phyloP scores from a whole-genome alignment of 2,113 vertebrate species.

The Anthoscopus minutus region DNA sequence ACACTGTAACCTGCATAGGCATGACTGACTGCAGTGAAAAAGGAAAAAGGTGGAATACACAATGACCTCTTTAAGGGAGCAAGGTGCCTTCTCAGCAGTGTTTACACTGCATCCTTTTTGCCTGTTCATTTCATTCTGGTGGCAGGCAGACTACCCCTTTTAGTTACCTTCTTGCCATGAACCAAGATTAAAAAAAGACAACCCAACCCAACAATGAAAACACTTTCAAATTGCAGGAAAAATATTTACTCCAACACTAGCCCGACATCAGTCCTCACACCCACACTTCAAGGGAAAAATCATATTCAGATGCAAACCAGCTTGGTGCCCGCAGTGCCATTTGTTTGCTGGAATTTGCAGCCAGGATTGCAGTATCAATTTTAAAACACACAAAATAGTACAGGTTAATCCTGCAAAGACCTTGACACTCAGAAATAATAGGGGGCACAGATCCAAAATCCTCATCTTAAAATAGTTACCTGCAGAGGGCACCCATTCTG shows the following conservation, averaged over 20 bases:
- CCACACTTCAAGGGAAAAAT: neutral
- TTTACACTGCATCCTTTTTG: neutral
- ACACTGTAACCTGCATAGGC: neutral
- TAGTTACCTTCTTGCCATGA: neutral
- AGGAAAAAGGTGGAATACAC: neutral
- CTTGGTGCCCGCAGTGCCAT: neutral
- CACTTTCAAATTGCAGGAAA: neutral
- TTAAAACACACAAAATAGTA: neutral
- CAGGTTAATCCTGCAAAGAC: neutral
- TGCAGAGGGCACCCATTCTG: constrained; percentile 47
- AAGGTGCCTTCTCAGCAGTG: neutral
- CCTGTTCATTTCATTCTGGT: neutral
- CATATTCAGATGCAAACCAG: neutral
- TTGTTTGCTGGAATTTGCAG: neutral
- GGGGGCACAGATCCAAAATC: neutral
- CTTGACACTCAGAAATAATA: neutral
- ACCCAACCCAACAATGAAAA: neutral
- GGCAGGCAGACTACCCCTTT: neutral
- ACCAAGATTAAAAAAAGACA: neutral
- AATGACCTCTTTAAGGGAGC: neutral
- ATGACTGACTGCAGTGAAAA: neutral
- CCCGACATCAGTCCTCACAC: neutral
- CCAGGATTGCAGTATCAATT: neutral
- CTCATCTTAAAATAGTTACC: neutral
- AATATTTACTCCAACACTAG: neutral